phyloP scores from a whole-genome alignment of 92 coral and sea anemone species.

The Epizoanthus ramosus region DNA sequence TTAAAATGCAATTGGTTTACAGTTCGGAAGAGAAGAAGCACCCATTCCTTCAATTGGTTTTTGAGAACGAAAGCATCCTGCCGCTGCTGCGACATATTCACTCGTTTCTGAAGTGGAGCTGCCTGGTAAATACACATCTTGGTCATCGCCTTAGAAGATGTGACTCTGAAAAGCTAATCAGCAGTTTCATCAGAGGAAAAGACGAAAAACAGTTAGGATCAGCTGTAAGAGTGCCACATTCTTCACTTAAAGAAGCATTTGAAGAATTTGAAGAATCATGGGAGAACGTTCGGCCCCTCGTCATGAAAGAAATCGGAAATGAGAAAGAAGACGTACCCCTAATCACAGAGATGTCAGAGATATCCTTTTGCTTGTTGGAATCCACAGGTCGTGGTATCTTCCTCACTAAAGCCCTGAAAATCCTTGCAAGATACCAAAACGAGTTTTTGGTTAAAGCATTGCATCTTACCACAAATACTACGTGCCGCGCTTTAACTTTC shows the following conservation, averaged over 20 bases:
- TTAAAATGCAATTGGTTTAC: constrained; percentile 34
- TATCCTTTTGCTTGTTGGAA: constrained; percentile 39
- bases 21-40: constrained; percentile 21
- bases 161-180: background rate
- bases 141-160: constrained; percentile 45
- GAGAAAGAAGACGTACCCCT: constrained; percentile 22
- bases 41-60: constrained; percentile 18
- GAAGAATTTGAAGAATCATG: constrained; percentile 43
- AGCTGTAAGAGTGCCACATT: background rate
- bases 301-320: constrained; percentile 31
- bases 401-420: constrained; percentile 36
- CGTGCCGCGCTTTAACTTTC: constrained; percentile 38
- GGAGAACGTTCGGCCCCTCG: constrained; percentile 33
- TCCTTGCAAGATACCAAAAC: constrained; percentile 47
- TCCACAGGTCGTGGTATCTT: constrained; percentile 26
- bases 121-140: constrained; percentile 21
- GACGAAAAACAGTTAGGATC: background rate
- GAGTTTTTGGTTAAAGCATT: constrained; percentile 34
- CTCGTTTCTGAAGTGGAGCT: constrained; percentile 39
- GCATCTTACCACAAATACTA: constrained; percentile 1
- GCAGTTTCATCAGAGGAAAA: constrained; percentile 17
- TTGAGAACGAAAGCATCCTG: constrained; percentile 30
- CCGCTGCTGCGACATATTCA: constrained; percentile 1
- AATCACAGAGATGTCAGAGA: constrained; percentile 28
- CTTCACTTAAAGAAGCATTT: constrained; percentile 18